Evolutionary conservation across 1,140 invertebrate genomes (phyloP).

Genomic region (Rhopalosiphum maidis): DNA sequence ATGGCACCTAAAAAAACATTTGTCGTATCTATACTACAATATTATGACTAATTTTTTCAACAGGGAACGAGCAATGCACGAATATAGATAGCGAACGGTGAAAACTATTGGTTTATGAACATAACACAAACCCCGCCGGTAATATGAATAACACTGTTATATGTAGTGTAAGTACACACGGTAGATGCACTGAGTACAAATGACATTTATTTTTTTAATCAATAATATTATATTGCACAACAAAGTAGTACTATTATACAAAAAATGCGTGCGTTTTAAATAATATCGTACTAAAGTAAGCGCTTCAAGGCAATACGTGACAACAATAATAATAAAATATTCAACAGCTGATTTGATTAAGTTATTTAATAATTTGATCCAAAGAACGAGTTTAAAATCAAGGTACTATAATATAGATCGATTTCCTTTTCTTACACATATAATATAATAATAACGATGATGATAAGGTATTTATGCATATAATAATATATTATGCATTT

Average conservation of each 20-base stretch:
- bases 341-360: neutral
- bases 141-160: neutral
- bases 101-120: neutral
- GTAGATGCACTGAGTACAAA: neutral
- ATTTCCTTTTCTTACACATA: neutral
- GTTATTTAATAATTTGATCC: neutral
- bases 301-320: neutral
- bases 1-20: neutral
- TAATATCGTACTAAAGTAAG: neutral
- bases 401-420: neutral
- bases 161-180: neutral
- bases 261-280: neutral
- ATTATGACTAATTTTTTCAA: neutral
- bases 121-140: neutral
- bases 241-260: neutral
- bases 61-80: neutral
- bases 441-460: neutral
- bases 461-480: too few relatives aligned
- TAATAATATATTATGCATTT: neutral
- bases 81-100: neutral
- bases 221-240: neutral
- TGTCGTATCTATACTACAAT: neutral
- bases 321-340: neutral
- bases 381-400: neutral
- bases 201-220: neutral